Conservation (phyloP, 2,113 vertebrate species). For the Platysteira castanea region DNA sequence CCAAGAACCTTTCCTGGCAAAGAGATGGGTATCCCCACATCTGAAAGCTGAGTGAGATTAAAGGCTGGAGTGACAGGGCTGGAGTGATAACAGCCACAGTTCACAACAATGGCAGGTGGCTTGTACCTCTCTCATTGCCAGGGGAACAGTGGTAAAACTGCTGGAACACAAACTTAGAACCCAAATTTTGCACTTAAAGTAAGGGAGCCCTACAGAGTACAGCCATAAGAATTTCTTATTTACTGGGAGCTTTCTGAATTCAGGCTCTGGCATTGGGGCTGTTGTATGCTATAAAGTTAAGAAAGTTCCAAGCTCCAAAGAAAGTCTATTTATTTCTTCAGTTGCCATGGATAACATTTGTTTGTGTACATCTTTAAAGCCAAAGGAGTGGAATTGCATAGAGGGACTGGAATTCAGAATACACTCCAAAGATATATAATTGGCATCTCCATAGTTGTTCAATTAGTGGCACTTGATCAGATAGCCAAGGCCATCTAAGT, state of each 20-base stretch:
- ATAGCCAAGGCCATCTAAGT: background rate
- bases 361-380: background rate
- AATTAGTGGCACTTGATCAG: background rate
- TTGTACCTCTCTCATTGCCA: background rate
- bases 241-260: background rate
- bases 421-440: background rate
- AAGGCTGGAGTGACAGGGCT: background rate
- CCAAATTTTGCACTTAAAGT: background rate
- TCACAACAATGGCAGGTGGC: background rate
- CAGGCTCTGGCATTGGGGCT: background rate
- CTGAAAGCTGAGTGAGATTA: background rate
- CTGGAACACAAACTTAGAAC: background rate
- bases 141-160: background rate
- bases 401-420: background rate
- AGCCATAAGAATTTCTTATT: background rate
- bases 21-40: background rate
- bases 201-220: background rate
- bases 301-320: background rate
- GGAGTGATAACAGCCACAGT: background rate
- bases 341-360: background rate
- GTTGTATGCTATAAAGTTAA: background rate
- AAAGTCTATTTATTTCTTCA: constrained; percentile 6
- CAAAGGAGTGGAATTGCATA: background rate
- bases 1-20: background rate
- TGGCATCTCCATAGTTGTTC: background rate